Evolutionary conservation across 92 coral and sea anemone species (phyloP).

Genomic region (Phymanthus crucifer): DNA sequence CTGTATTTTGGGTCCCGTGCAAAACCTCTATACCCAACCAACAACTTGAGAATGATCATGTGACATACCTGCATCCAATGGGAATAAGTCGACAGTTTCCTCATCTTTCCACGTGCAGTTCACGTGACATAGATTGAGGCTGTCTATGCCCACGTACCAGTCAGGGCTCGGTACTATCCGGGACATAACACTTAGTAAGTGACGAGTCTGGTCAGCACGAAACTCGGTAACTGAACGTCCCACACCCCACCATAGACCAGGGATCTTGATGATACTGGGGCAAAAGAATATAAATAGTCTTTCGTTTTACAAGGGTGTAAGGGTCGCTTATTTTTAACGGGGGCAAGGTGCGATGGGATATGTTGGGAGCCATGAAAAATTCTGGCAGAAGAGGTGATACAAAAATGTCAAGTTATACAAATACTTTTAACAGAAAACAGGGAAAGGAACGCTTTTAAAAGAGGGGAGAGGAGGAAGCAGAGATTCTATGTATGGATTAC

Average conservation of each 20-base stretch:
- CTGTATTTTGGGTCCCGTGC: no score
- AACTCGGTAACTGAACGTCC: conserved; percentile 66
- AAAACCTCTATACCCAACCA: neutral
- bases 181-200: conserved; percentile 73
- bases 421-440: no score
- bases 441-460: no score
- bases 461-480: no score
- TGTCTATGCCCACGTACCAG: conserved; percentile 97
- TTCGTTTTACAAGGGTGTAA: no score
- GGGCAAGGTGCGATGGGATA: no score
- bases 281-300: neutral
- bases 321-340: no score
- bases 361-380: no score
- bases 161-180: conserved; percentile 92
- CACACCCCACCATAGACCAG: conserved; percentile 54
- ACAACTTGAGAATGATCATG: neutral
- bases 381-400: no score
- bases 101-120: conserved; percentile 83
- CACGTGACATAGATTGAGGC: conserved; percentile 81
- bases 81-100: conserved; percentile 60
- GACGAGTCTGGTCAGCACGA: conserved; percentile 69
- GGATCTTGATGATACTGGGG: conserved; percentile 65
- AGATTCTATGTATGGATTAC: no score
- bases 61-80: conserved; percentile 87
- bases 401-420: no score